These are phyloP conservation scores for Chirona hameri DNA, from an alignment of 2,888 invertebrate genomes.

Conservation along the genomic window DNA sequence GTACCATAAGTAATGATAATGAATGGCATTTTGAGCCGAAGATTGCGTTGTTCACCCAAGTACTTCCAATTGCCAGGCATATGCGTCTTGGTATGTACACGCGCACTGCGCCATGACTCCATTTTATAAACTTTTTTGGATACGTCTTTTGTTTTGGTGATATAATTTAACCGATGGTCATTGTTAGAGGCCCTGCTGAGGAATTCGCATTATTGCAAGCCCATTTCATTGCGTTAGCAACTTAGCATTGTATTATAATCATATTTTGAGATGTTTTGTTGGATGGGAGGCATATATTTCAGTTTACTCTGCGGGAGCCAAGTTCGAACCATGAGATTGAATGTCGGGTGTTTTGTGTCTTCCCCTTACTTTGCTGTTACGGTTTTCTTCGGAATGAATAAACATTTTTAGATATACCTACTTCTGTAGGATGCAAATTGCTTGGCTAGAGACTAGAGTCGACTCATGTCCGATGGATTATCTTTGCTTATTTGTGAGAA, in stretches of 20 bases:
- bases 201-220: background rate
- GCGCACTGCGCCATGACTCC: no score
- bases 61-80: no score
- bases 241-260: background rate
- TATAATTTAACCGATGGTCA: background rate
- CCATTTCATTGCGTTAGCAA: background rate
- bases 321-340: background rate
- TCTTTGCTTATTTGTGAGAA: no score
- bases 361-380: background rate
- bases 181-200: background rate
- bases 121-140: no score
- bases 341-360: background rate
- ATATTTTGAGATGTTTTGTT: background rate
- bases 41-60: no score
- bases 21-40: no score
- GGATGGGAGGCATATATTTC: background rate
- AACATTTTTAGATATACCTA: no score
- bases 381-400: background rate
- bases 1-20: no score
- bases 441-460: no score
- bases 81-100: no score
- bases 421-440: no score
- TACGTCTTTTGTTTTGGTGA: background rate
- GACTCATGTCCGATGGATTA: no score
- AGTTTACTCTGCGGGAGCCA: background rate